Base-by-base conservation (phyloP, 2,888 invertebrate genomes). In the Drosophila hamatofila region DNA sequence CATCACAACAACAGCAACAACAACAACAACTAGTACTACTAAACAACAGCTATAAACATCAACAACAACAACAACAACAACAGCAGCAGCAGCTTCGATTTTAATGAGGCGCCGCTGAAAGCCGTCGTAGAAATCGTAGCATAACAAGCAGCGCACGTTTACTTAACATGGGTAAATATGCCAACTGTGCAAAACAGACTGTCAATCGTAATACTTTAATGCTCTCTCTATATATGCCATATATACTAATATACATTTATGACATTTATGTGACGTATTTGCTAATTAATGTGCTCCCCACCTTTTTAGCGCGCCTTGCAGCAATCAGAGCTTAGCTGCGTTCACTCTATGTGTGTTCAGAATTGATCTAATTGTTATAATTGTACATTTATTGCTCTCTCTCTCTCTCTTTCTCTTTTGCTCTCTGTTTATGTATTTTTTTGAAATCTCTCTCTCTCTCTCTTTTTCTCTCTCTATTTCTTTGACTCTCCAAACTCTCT, bases 101-200 rank as follows among this genome's bases (percentile, higher is more conserved):
- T 59, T 55, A 74, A 87, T 72, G 78, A 78, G 78, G 72, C 64
- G 72, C 61, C 72, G 58, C 65, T 78, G 52, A 71, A 56, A 60
- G 78, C 70, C 58, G 64, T 76, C 69, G 70, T 78, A 68, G 63
- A 72, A 77, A 79, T 75, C 80, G 65, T 87, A 80, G 84, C 80
- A 81, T 78, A 86, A 63, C 65, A 76, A 76, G 55, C 80, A 77
- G 87, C 87, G 86, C 87, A 80, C 72, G 82, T 81, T 84, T 82
- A 89, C 85, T 87, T 87, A 89, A 82, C 86, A 89, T 88, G 89
- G 88, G 89, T 89, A 88, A 88, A 88, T 88, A 88, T 88, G 79
- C 67, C 61, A 76, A 65, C 62, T 51, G 42, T 65, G 60, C 33
- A 39, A 42, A 54, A n/a, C 61, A 33, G 42, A 41, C 14, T 11